These are phyloP conservation scores for Brachionus rotundiformis DNA, from an alignment of 1,140 invertebrate species.

Conservation along the genomic window DNA sequence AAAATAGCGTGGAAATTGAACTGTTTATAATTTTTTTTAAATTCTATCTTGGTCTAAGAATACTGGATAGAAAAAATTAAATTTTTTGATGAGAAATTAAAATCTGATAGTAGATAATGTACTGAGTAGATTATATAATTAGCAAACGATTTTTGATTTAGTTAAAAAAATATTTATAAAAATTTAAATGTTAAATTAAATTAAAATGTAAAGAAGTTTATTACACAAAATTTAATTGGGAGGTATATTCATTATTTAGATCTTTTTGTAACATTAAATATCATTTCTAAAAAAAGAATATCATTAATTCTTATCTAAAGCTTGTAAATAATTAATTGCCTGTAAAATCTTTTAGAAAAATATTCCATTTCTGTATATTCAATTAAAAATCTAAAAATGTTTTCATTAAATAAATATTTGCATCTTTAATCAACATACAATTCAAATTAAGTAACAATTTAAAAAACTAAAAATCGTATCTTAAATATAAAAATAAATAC, in stretches of 20 bases:
- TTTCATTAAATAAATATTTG: slow-evolving; percentile 12
- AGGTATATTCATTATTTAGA: neutral
- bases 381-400: neutral
- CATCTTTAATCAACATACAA: slow-evolving; percentile 14
- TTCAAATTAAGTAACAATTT: slow-evolving; percentile 21
- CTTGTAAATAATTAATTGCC: neutral
- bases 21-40: too few species aligned
- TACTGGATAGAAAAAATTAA: too few species aligned
- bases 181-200: too few species aligned
- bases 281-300: neutral
- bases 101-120: too few species aligned
- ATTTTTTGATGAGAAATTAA: too few species aligned
- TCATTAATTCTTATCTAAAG: neutral
- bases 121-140: too few species aligned
- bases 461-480: slow-evolving; percentile 19
- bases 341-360: neutral
- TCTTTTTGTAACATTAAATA: neutral
- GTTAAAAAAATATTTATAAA: too few species aligned
- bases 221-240: neutral
- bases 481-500: slow-evolving; percentile 23
- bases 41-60: too few species aligned
- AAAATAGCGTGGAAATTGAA: too few species aligned
- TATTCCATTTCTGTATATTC: neutral
- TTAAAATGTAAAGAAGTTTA: neutral
- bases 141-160: too few species aligned